Base-by-base conservation (phyloP, 2,888 invertebrate species). In the Chrysina gloriosa region DNA sequence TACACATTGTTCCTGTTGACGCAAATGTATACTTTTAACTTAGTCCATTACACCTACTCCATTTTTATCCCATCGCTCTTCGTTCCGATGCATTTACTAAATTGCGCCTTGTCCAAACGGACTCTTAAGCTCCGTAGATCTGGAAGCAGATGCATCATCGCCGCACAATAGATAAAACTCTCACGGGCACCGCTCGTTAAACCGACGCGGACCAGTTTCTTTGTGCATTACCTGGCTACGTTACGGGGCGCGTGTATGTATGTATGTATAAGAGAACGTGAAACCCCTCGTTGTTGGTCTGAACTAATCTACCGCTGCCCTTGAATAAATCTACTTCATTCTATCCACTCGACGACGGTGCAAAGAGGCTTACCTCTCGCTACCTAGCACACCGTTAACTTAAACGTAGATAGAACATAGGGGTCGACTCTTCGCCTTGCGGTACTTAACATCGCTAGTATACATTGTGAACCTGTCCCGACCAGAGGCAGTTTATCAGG, bases 401-500 rank as follows among this genome's bases (percentile, higher is more conserved):
- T 66, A 47, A 61, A 42, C 14, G 42, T 27, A 27, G 42, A 27
- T 9, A 42, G 27, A 45, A 27, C 36, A 25, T 27, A 42, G 27
- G 16, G 19, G 23, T 9, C n/a, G 58, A 11, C 23, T 11, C 16
- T n/a, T 56, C 4, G 36, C 77, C 77, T 75, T 52, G 25, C 31
- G 74, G 77, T 79, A 77, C 79, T 80, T 80, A 79, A 78, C 19
- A 19, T 19, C 21, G 45, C n/a, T n/a, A 79, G 76, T 77, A 79
- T 77, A 76, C 76, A 81, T 82, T 81, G 80, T 81, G 77, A 77
- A 78, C 77, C 81, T 81, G 82, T 82, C 82, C 81, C 71, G 74
- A 74, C 77, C 83, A 83, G 81, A 75, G 75, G 73, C 76, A 73
- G 79, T 77, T 80, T 64, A 80, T 79, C 79, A 77, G 76, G 71